Percentiles rank a stretch among this genome's conserved stretches.
Conservation (phyloP, 2,888 invertebrate genomes). For the Nasonovia ribisnigri region DNA sequence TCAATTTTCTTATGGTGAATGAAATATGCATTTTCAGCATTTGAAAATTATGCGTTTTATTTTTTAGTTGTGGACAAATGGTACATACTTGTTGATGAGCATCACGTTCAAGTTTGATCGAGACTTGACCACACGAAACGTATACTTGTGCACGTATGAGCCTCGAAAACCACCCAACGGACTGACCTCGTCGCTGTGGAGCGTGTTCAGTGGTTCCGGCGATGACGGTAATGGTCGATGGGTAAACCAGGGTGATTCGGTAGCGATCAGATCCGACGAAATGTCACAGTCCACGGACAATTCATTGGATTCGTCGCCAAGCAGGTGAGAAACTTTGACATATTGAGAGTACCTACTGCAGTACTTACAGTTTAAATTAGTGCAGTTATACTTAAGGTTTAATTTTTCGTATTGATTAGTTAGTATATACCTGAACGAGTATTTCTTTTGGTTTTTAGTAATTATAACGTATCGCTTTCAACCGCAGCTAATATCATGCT, state of each 20-base stretch:
- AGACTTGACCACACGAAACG: slow-evolving; percentile 38
- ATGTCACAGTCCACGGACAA: background rate
- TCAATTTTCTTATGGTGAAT: background rate
- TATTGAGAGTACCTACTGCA: background rate
- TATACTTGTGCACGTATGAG: slow-evolving; percentile 39
- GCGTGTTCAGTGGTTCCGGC: background rate
- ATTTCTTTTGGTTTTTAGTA: background rate
- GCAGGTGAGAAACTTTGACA: slow-evolving; percentile 42
- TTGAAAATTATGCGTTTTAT: slow-evolving; percentile 50
- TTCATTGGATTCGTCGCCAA: background rate
- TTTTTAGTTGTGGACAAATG: slow-evolving; percentile 66
- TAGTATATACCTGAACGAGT: background rate
- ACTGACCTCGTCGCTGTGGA: background rate
- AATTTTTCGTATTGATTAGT: background rate
- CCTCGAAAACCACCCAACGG: background rate
- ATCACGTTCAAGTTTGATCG: slow-evolving; percentile 65
- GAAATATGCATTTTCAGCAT: background rate
- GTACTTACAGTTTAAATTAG: background rate
- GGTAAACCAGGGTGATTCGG: slow-evolving; percentile 57
- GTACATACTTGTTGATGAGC: slow-evolving; percentile 66
- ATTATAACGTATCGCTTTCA: background rate
- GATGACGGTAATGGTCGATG: background rate
- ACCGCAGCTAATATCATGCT: background rate
- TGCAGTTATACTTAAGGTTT: background rate
- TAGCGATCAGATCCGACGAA: slow-evolving; percentile 40